These are phyloP conservation scores for Ypsolopha sequella DNA, from an alignment of 2,888 invertebrate genomes.

Conservation along the genomic window DNA sequence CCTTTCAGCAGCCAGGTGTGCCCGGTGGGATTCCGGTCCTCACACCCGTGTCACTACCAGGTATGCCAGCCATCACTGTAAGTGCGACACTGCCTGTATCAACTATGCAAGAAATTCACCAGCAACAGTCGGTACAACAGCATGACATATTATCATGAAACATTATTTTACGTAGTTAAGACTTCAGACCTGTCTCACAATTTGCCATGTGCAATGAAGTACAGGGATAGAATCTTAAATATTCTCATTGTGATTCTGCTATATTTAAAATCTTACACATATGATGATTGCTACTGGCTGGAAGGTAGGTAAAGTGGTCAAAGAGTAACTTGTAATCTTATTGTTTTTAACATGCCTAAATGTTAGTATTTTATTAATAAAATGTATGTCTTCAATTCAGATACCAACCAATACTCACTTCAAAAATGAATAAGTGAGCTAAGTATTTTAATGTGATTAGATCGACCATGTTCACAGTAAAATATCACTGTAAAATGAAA, in stretches of 20 bases:
- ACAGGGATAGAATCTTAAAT: background rate
- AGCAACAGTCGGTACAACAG: conserved; percentile 52
- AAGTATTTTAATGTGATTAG: too few relatives aligned
- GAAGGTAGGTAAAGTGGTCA: conserved; percentile 15
- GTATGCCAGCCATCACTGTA: conserved; percentile 85
- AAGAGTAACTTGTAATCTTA: background rate
- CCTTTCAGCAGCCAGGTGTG: conserved; percentile 39
- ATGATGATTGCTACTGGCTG: conserved; percentile 8
- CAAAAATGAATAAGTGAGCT: too few relatives aligned
- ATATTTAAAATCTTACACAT: background rate
- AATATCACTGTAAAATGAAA: too few relatives aligned
- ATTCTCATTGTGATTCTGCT: background rate
- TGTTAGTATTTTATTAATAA: too few relatives aligned
- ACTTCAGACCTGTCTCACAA: background rate
- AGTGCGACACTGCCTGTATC: conserved; percentile 77
- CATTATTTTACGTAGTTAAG: background rate
- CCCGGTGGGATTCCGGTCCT: conserved; percentile 62
- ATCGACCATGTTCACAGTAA: too few relatives aligned
- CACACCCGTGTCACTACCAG: conserved; percentile 79
- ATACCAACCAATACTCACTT: too few relatives aligned
- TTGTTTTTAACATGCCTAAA: too few relatives aligned
- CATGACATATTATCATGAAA: conserved; percentile 58
- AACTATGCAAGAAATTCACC: conserved; percentile 68
- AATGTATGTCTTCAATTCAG: too few relatives aligned
- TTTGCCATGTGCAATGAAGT: background rate